phyloP scores from a whole-genome alignment of 2,113 vertebrate species.

The Etheostoma cragini region DNA sequence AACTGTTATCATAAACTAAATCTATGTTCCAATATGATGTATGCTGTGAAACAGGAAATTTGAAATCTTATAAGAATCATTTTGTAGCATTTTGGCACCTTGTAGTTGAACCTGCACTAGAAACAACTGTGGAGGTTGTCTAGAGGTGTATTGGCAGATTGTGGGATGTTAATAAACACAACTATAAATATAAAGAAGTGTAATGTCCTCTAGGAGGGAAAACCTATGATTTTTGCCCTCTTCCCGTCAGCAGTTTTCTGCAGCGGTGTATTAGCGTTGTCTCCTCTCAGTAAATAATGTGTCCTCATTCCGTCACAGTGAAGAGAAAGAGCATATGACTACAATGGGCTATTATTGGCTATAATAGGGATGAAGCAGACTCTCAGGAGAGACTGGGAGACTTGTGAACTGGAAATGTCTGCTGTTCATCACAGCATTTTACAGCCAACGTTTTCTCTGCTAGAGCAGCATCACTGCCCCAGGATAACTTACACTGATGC shows the following conservation, averaged over 20 bases:
- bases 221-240: conserved; percentile 82
- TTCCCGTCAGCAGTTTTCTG: conserved; percentile 86
- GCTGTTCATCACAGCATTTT: conserved; percentile 84
- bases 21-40: not conserved
- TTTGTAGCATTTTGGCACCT: conserved; percentile 33
- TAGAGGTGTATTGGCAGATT: conserved; percentile 69
- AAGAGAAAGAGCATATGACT: conserved; percentile 89
- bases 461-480: conserved; percentile 77
- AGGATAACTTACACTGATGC: conserved; percentile 81
- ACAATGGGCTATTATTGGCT: conserved; percentile 91
- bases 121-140: conserved; percentile 64
- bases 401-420: conserved; percentile 89
- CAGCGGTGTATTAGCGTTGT: conserved; percentile 80
- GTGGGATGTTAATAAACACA: conserved; percentile 75
- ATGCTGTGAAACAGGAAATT: conserved; percentile 7
- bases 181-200: conserved; percentile 83
- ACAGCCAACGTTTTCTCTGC: conserved; percentile 79
- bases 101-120: conserved; percentile 60
- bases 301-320: conserved; percentile 88
- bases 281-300: conserved; percentile 87
- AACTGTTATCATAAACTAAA: conserved; percentile 38
- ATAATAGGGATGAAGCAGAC: conserved; percentile 89
- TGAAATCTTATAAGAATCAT: not conserved
- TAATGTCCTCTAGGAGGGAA: conserved; percentile 77
- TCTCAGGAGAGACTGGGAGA: conserved; percentile 86